Evolutionary conservation across 2,888 invertebrate genomes (phyloP).

Genomic region (Spisula solida): DNA sequence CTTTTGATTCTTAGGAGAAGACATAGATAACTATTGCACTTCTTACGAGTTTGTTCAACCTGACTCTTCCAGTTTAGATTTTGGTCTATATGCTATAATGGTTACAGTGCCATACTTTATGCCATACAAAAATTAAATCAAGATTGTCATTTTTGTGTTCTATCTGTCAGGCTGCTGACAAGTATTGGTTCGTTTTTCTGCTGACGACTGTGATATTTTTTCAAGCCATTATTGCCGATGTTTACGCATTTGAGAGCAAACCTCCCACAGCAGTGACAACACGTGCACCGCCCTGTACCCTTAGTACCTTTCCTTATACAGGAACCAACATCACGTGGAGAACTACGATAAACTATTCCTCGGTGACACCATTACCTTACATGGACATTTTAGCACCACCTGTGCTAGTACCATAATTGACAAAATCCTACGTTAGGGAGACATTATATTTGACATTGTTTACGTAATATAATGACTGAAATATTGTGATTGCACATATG

Average conservation of each 20-base stretch:
- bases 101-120: background rate
- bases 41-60: no score
- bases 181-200: constrained; percentile 74
- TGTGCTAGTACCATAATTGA: background rate
- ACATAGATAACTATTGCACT: no score
- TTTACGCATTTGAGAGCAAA: constrained; percentile 80
- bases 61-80: no score
- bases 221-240: constrained; percentile 84
- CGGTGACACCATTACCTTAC: constrained; percentile 39
- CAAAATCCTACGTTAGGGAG: background rate
- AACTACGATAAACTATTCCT: constrained; percentile 65
- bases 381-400: background rate
- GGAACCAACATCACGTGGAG: constrained; percentile 64
- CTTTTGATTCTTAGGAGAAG: no score
- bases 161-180: constrained; percentile 25
- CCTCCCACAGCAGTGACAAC: constrained; percentile 18
- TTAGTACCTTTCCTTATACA: constrained; percentile 42
- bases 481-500: background rate
- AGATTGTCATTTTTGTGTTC: background rate
- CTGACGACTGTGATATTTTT: constrained; percentile 81
- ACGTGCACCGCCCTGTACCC: constrained; percentile 25
- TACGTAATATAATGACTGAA: no score
- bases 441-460: no score
- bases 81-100: no score
- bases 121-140: background rate